These are phyloP conservation scores for Alaudala cheleensis DNA, from an alignment of 2,113 vertebrate genomes.

Conservation along the genomic window DNA sequence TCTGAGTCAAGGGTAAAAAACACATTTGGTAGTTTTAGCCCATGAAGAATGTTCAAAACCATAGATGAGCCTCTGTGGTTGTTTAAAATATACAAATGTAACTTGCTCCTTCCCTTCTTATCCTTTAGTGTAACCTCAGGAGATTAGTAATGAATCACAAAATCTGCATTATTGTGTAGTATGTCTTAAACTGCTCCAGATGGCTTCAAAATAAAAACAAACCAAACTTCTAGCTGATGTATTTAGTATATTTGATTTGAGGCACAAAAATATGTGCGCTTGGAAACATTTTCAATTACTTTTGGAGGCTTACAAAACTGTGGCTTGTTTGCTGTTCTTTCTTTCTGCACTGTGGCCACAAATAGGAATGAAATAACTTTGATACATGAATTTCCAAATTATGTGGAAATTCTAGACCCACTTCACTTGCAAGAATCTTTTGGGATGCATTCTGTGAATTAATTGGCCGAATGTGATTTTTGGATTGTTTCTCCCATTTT, in stretches of 20 bases:
- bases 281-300: conserved; percentile 54
- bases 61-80: conserved; percentile 13
- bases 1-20: conserved; percentile 93
- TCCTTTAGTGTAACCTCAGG: conserved; percentile 8
- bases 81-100: background rate
- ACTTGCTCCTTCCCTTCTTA: background rate
- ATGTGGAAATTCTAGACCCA: background rate
- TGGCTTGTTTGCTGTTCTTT: background rate
- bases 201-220: conserved; percentile 58
- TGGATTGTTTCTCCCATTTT: conserved; percentile 11
- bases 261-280: conserved; percentile 35
- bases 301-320: conserved; percentile 5
- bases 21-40: conserved; percentile 73
- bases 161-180: conserved; percentile 15
- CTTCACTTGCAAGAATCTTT: conserved; percentile 9
- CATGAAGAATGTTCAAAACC: conserved; percentile 35
- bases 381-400: background rate
- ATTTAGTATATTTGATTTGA: conserved; percentile 46
- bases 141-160: conserved; percentile 39
- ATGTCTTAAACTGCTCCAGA: conserved; percentile 42
- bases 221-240: background rate
- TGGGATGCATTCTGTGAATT: background rate
- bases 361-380: conserved; percentile 1
- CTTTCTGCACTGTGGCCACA: background rate
- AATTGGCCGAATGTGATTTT: background rate